Percentiles rank a stretch among this genome's conserved stretches.
These are phyloP conservation scores for Crotalus horridus DNA, from an alignment of 2,113 vertebrate species.

Conservation along the genomic window DNA sequence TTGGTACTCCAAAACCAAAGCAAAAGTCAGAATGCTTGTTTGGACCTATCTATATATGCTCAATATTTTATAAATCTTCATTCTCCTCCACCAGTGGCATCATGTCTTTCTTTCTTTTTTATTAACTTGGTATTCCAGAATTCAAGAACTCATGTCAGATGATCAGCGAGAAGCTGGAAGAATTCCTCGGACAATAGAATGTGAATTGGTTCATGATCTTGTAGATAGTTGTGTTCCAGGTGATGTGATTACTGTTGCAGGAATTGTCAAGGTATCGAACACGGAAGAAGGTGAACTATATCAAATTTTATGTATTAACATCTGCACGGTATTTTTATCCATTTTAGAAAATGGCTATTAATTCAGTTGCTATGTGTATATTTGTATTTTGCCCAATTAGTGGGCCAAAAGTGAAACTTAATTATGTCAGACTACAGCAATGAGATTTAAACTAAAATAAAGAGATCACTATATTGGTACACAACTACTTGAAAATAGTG, in stretches of 20 bases:
- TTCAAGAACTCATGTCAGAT: constrained; percentile 90
- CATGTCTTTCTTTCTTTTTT: not conserved
- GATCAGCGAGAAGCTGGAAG: constrained; percentile 91
- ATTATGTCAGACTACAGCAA: not conserved
- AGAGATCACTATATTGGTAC: not conserved
- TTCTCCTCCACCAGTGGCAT: not conserved
- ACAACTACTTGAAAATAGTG: not conserved
- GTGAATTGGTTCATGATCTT: constrained; percentile 89
- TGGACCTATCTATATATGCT: not conserved
- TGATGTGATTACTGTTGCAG: constrained; percentile 87
- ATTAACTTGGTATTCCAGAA: constrained; percentile 63
- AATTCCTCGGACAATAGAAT: constrained; percentile 94
- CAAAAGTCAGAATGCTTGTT: not conserved
- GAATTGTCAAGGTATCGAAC: constrained; percentile 87
- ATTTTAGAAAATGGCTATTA: not conserved
- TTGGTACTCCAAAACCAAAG: not conserved
- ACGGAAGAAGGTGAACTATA: constrained; percentile 78
- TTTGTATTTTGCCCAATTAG: not conserved
- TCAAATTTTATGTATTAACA: not conserved
- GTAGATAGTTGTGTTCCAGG: constrained; percentile 96
- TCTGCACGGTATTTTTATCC: not conserved
- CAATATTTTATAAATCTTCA: not conserved
- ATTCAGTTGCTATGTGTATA: not conserved
- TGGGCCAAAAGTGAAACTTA: not conserved
- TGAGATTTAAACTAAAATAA: not conserved